Conservation (phyloP, 2,797 vertebrate species). For the Sebastes minor region DNA sequence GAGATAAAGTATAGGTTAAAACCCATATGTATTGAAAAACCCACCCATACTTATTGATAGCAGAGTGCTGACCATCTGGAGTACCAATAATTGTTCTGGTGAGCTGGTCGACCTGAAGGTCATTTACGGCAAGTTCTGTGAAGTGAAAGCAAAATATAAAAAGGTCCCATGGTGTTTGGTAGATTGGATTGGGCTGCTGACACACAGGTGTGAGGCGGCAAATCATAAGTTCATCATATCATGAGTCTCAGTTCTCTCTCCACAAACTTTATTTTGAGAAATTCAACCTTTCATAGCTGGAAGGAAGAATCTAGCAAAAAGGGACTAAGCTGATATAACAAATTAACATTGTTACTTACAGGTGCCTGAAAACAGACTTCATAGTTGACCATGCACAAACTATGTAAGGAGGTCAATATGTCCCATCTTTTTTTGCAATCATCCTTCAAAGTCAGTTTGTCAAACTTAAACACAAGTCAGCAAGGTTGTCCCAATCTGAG, state of each 20-base stretch:
- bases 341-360: not conserved
- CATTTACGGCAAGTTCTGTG: not conserved
- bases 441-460: not conserved
- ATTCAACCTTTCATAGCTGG: not conserved
- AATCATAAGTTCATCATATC: not conserved
- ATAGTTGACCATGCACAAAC: not conserved
- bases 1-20: not conserved
- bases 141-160: slow-evolving; percentile 1
- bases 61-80: not conserved
- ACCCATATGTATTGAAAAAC: not conserved
- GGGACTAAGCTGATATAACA: not conserved
- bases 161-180: not conserved
- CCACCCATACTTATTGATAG: not conserved
- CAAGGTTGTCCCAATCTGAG: not conserved
- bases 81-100: not conserved
- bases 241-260: not conserved
- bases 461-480: not conserved
- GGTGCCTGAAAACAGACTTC: not conserved
- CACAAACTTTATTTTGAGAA: not conserved
- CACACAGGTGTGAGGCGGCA: not conserved
- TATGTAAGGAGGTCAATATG: not conserved
- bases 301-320: not conserved
- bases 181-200: slow-evolving; percentile 5
- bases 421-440: not conserved
- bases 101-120: not conserved